Percentiles rank a stretch among this genome's conserved stretches.
These are phyloP conservation scores for Drosophila littoralis DNA, from an alignment of 1,140 invertebrate genomes.

Conservation along the genomic window DNA sequence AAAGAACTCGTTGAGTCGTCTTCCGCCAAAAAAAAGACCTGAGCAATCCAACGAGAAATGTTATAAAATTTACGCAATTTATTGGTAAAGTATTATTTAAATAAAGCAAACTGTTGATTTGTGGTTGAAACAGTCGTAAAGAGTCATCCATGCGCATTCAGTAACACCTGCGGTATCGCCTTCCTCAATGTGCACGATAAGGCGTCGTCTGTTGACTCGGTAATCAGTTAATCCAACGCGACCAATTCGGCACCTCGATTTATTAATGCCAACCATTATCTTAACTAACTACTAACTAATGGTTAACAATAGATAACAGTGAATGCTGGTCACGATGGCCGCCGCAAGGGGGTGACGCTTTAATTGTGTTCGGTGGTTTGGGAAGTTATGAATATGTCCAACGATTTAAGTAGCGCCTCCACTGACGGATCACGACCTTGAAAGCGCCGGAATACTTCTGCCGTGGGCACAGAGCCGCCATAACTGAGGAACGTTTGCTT, in stretches of 20 bases:
- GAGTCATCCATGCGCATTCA: background rate
- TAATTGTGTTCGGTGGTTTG: constrained; percentile 73
- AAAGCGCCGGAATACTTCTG: constrained; percentile 95
- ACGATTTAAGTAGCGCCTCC: constrained; percentile 89
- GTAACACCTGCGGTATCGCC: constrained; percentile 5
- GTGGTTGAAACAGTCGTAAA: constrained; percentile 29
- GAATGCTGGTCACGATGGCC: constrained; percentile 12
- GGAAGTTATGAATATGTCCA: constrained; percentile 64
- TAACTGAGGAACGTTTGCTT: constrained; percentile 93
- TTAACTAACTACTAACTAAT: constrained; percentile 21
- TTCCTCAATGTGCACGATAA: constrained; percentile 26
- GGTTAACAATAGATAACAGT: constrained; percentile 47
- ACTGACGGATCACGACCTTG: constrained; percentile 95
- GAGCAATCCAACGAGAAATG: constrained; percentile 23
- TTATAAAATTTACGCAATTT: constrained; percentile 43
- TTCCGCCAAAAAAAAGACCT: background rate
- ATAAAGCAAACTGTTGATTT: constrained; percentile 66
- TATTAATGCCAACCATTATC: constrained; percentile 33
- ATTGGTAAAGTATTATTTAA: constrained; percentile 63
- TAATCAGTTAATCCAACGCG: constrained; percentile 25
- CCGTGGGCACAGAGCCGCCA: constrained; percentile 91
- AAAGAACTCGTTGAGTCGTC: background rate
- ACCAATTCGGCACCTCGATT: constrained; percentile 7
- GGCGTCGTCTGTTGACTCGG: constrained; percentile 15
- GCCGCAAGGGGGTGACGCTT: constrained; percentile 12